Evolutionary conservation across 2,797 vertebrate genomes (phyloP), one percentile per base, ranked within the genome.

Genomic region (Gymnoscopelus braueri): DNA sequence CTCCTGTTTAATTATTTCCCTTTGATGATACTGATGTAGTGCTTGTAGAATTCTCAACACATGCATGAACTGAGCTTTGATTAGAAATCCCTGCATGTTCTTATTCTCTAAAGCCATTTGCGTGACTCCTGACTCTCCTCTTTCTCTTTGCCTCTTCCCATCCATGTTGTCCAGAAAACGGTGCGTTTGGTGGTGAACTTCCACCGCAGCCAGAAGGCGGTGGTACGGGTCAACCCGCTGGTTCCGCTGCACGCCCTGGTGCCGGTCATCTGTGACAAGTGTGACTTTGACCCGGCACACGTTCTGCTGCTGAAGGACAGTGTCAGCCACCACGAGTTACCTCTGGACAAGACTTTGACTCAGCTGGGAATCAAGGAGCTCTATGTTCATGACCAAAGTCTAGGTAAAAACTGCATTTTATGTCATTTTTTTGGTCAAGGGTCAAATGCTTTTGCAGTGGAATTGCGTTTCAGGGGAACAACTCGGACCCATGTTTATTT

Each of bases 141-240:
- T 39, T 8, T 47, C 7, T 3, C 44, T 80, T 4, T 69, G 5
- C 11, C 47, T 64, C 83, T 52, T 24, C 23, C 54, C 85, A 47
- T 65, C 55, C 71, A 11, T 82, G 1, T 19, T 60, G 35, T 58
- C 87, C 87, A 99, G 98, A 98, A 98, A 87, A 95, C 96, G 0
- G 92, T 98, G 64, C 95, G 96, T 24, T 91, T 99, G 87, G 94
- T 99, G 77, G 96, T 99, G 85, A 99, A 98, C 90, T 99, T 95
- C 88, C 93, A 96, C 80, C 89, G 95, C 69, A 96, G 93, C 0
- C 97, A 99, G 87, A 99, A 99, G 87, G 90, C 97, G 0, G 95
- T 99, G 64, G 90, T 99, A 64, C 94, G 98, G 39, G 98, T 99
- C 76, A 98, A 94, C 88, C 97, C 97, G 0, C 87, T 95, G 32